phyloP scores from a whole-genome alignment of 2,797 vertebrate species.

The Malacoctenus gilli region DNA sequence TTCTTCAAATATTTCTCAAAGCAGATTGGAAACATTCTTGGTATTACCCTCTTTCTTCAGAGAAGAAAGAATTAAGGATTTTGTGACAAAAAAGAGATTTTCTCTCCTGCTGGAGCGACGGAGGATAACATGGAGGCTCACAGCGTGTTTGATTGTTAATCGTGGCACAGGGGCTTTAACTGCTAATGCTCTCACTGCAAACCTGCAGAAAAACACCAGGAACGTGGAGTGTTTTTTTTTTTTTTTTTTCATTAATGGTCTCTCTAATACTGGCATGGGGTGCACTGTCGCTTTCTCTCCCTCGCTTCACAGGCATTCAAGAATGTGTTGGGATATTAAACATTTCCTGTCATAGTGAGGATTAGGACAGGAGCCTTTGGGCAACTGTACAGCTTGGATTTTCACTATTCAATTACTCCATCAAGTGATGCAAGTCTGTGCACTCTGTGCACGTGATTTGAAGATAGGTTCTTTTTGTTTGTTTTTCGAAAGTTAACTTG shows the following conservation, averaged over 20 bases:
- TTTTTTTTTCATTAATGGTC: conserved; percentile 78
- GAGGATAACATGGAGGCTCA: conserved; percentile 86
- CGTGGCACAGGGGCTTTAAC: conserved; percentile 83
- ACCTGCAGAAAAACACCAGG: conserved; percentile 85
- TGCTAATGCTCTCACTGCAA: conserved; percentile 84
- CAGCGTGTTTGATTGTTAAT: conserved; percentile 88
- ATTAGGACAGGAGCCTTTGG: conserved; percentile 76
- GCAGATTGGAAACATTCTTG: conserved; percentile 89
- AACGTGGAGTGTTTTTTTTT: conserved; percentile 66
- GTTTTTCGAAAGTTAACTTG: conserved; percentile 28
- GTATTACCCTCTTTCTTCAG: conserved; percentile 84
- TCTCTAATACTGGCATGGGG: conserved; percentile 77
- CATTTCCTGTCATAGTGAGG: conserved; percentile 76
- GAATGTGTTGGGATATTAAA: conserved; percentile 78
- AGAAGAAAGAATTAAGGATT: conserved; percentile 90
- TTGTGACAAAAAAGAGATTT: conserved; percentile 89
- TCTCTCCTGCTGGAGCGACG: conserved; percentile 83
- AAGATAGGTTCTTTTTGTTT: conserved; percentile 6
- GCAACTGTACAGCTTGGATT: conserved; percentile 68
- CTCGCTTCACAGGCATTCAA: conserved; percentile 67
- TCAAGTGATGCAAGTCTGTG: conserved; percentile 48
- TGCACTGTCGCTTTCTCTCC: conserved; percentile 62
- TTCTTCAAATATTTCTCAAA: conserved; percentile 88
- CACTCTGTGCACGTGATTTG: conserved; percentile 16
- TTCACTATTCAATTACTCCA: conserved; percentile 72